phyloP scores from a whole-genome alignment of 1,140 invertebrate genomes.

The Glomeris maerens region DNA sequence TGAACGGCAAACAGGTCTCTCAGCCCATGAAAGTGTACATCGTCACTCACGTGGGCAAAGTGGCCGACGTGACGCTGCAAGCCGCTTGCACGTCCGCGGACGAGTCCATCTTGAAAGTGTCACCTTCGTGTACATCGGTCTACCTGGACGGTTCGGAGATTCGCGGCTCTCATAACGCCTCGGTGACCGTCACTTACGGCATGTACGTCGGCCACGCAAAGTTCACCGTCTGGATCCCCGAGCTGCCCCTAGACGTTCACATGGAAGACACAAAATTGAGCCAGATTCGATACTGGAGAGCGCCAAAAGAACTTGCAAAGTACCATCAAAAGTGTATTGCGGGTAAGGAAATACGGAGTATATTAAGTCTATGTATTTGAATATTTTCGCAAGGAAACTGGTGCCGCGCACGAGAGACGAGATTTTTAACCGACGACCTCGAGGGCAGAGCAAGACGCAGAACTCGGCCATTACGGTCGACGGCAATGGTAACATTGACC shows the following conservation, averaged over 20 bases:
- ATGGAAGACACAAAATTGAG: constrained; percentile 76
- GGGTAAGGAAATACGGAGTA: constrained; percentile 6
- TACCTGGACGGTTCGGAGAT: constrained; percentile 94
- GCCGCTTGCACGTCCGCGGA: constrained; percentile 88
- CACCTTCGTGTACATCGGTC: constrained; percentile 87
- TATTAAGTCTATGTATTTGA: not conserved
- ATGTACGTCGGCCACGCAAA: constrained; percentile 71
- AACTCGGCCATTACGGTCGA: constrained; percentile 11
- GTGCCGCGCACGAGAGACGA: not conserved
- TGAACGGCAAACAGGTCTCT: constrained; percentile 83
- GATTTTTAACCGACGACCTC: not conserved
- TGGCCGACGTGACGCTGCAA: constrained; percentile 88
- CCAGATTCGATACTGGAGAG: constrained; percentile 74
- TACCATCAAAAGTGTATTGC: not conserved
- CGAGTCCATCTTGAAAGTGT: constrained; percentile 88
- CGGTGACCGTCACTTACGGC: constrained; percentile 83
- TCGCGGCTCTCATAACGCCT: constrained; percentile 83
- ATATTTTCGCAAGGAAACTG: not conserved
- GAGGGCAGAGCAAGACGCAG: not conserved
- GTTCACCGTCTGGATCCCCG: constrained; percentile 94
- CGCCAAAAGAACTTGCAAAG: constrained; percentile 46
- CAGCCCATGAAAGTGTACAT: constrained; percentile 91
- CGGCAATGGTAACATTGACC: not conserved
- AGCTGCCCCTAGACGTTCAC: constrained; percentile 77
- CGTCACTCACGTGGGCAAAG: constrained; percentile 79